Evolutionary conservation across 1,140 invertebrate genomes (phyloP), one percentile per base, ranked within the genome.

Genomic region (Melitaea cinxia): DNA sequence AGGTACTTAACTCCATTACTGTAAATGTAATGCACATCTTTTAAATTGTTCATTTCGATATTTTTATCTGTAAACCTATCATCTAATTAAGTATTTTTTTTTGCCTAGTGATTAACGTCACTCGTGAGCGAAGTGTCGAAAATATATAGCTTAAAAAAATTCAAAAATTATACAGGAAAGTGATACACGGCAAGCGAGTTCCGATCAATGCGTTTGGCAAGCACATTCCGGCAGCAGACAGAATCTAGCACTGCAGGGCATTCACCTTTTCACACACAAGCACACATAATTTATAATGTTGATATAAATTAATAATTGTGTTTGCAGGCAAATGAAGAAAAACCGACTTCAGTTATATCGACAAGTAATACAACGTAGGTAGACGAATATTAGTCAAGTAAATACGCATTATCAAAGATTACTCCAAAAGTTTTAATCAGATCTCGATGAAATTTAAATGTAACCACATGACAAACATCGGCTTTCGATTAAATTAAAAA

Each of bases 171-270:
- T 39, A 62, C 54, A 28, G 33, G 68, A 70, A 60, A 65, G 58
- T 65, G 53, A 65, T 65, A 63, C 55, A 70, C 68, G 60, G 56
- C 73, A 73, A 65, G 61, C 72, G 73, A 72, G 78, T 82, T 87
- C 79, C 82, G 82, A 85, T 85, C 82, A 79, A 64, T 85, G 82
- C 84, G 80, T 87, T 87, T 85, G 77, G 82, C 79, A 84, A 83
- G 39, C 78, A 85, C 80, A 87, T 87, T 87, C 84, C 84, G 71
- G 70, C 82, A 75, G 80, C 42, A 74, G 73, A 78, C 72, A 75
- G 80, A 82, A 80, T 83, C 82, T 82, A 78, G 77, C 74, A 76
- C 82, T 78, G 59, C 64, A 69, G 84, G 84, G 55, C 82, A 64
- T 87, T 87, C 77, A 87, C 82, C 84, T 78, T 71, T 61, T 35